phyloP scores from a whole-genome alignment of 2,797 vertebrate genomes.

The Poeciliopsis paucimaculata region DNA sequence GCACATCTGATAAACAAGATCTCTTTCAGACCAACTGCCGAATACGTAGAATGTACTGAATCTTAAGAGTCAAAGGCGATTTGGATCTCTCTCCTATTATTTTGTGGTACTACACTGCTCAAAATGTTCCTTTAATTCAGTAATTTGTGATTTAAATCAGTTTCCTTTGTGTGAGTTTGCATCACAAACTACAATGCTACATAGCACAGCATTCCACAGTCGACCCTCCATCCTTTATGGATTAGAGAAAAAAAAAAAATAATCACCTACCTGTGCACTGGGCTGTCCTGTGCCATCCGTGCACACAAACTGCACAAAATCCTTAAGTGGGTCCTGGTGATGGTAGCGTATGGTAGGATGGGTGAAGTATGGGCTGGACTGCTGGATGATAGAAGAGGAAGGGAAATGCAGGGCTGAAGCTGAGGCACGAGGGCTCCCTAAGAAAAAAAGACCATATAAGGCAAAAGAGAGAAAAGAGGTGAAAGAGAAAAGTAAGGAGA shows the following conservation, averaged over 20 bases:
- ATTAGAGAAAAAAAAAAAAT: background rate
- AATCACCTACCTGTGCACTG: conserved; percentile 87
- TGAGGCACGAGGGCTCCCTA: conserved; percentile 93
- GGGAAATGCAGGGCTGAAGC: conserved; percentile 95
- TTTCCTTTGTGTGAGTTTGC: conserved; percentile 9
- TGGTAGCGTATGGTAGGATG: conserved; percentile 98
- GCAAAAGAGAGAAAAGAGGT: conserved; percentile 22
- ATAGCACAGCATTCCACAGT: background rate
- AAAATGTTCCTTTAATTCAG: conserved; percentile 2
- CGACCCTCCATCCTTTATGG: conserved; percentile 1
- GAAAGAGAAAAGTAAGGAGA: conserved; percentile 27
- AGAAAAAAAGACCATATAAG: conserved; percentile 44
- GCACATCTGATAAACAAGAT: conserved; percentile 15
- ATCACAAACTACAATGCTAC: background rate
- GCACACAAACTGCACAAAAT: conserved; percentile 98
- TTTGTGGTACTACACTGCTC: conserved; percentile 30
- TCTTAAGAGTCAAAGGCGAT: conserved; percentile 34
- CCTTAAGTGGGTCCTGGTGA: conserved; percentile 97
- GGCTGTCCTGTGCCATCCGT: conserved; percentile 92
- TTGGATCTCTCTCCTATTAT: conserved; percentile 12
- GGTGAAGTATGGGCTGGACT: conserved; percentile 95
- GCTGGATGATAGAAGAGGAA: conserved; percentile 96
- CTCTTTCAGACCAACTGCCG: conserved; percentile 10
- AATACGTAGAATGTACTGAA: conserved; percentile 6
- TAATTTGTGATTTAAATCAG: background rate